phyloP scores from a whole-genome alignment of 2,797 vertebrate species.

The Anas bahamensis region DNA sequence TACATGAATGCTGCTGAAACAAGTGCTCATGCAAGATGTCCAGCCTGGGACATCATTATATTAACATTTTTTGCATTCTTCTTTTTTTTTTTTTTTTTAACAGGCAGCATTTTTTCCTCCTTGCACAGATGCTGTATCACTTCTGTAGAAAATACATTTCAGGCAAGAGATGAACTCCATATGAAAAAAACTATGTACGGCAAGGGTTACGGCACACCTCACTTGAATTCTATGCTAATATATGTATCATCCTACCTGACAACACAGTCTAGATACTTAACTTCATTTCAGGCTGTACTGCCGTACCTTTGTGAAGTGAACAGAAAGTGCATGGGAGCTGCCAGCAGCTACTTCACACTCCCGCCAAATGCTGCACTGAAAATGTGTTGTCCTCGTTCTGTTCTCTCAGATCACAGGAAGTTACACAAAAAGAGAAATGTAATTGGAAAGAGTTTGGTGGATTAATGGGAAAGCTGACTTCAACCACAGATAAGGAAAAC shows the following conservation, averaged over 20 bases:
- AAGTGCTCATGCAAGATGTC: background rate
- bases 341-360: background rate
- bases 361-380: rapidly evolving
- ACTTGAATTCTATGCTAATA: background rate
- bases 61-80: background rate
- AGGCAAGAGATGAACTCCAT: background rate
- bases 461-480: background rate
- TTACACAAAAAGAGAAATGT: rapidly evolving
- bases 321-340: background rate
- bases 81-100: background rate
- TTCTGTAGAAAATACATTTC: background rate
- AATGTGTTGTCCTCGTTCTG: background rate
- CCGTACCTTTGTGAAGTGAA: background rate
- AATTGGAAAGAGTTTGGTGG: background rate
- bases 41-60: background rate
- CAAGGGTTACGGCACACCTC: background rate
- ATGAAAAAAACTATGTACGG: background rate
- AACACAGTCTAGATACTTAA: background rate
- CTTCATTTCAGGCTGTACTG: background rate
- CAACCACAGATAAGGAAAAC: background rate
- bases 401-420: background rate
- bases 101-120: background rate
- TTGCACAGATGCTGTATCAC: background rate
- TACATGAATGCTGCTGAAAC: background rate
- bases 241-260: background rate